phyloP scores from a whole-genome alignment of 2,113 vertebrate genomes.

The Arvicanthis niloticus region DNA sequence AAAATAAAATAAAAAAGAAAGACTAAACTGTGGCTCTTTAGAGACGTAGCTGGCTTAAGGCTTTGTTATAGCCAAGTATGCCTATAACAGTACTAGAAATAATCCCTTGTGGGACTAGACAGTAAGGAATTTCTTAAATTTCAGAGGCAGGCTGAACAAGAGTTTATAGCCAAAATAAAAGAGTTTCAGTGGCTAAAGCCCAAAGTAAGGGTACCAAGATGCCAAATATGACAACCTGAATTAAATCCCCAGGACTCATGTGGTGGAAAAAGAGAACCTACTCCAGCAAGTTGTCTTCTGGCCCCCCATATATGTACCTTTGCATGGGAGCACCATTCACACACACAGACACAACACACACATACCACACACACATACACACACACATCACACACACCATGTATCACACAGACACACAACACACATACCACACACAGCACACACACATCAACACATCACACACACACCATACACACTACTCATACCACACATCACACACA shows the following conservation, averaged over 20 bases:
- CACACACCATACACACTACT: no score
- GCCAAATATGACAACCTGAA: background rate
- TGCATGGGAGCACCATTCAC: background rate
- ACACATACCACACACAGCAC: no score
- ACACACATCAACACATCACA: background rate
- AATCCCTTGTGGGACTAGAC: background rate
- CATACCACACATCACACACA: background rate
- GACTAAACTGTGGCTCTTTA: background rate
- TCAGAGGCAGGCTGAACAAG: background rate
- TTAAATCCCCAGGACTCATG: background rate
- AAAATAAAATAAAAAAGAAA: slow-evolving; percentile 28
- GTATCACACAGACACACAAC: no score
- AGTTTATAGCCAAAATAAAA: background rate
- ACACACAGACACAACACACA: background rate
- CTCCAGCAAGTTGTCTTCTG: background rate
- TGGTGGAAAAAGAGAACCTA: background rate
- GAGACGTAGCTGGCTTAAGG: background rate
- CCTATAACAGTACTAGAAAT: background rate
- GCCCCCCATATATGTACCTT: background rate
- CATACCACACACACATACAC: background rate
- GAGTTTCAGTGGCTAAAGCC: background rate
- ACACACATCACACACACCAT: no score
- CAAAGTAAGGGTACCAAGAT: background rate
- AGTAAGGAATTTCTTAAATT: background rate
- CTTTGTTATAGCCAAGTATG: background rate